phyloP scores from a whole-genome alignment of 2,797 vertebrate genomes.

The Cyclopterus lumpus region DNA sequence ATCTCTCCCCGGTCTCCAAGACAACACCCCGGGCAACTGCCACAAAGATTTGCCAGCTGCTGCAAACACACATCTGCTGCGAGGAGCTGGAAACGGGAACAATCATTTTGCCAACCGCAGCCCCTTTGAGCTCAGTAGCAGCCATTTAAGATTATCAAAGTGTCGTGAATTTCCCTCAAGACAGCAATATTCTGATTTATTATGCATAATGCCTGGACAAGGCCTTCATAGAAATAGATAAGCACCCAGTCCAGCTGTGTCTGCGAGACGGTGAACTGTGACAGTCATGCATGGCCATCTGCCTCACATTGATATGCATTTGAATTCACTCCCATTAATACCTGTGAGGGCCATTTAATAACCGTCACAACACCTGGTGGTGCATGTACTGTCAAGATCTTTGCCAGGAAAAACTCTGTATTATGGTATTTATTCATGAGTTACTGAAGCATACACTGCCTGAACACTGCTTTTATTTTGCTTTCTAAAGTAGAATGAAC shows the following conservation, averaged over 20 bases:
- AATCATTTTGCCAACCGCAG: not conserved
- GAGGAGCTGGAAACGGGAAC: not conserved
- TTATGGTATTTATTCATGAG: not conserved
- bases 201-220: constrained; percentile 17
- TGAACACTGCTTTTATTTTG: not conserved
- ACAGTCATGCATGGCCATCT: constrained; percentile 11
- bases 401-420: not conserved
- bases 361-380: not conserved
- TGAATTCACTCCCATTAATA: not conserved
- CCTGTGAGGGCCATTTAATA: not conserved
- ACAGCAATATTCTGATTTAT: constrained; percentile 10
- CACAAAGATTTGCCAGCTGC: constrained; percentile 28
- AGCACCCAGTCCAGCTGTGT: constrained; percentile 20
- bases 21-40: constrained; percentile 17
- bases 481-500: not conserved
- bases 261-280: constrained; percentile 17
- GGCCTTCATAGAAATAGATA: constrained; percentile 5
- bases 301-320: not conserved
- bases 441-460: not conserved
- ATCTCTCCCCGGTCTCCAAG: constrained; percentile 9
- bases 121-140: not conserved
- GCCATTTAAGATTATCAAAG: constrained; percentile 36
- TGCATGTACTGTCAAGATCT: not conserved
- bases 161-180: constrained; percentile 1
- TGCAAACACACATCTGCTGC: constrained; percentile 36